Base-by-base conservation (phyloP, 1,140 invertebrate genomes). In the Augochlora pura region DNA sequence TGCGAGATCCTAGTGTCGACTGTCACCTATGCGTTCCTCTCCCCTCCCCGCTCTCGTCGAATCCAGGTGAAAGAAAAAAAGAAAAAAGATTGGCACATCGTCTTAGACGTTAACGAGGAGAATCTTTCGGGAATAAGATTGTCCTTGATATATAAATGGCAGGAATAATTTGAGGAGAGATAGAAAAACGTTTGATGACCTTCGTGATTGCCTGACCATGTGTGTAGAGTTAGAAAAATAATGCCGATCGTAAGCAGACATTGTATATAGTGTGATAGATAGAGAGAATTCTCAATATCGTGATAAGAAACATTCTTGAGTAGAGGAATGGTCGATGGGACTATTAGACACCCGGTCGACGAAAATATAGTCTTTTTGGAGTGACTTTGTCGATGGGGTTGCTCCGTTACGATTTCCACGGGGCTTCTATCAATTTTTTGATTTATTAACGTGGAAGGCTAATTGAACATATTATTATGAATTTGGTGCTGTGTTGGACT, bases 51-150 rank as follows among this genome's bases (percentile, higher is more conserved):
- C n/a, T n/a, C n/a, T n/a, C n/a, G n/a, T n/a, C n/a, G n/a, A n/a
- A n/a, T n/a, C n/a, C n/a, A n/a, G n/a, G n/a, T n/a, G n/a, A n/a
- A n/a, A n/a, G n/a, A n/a, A n/a, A n/a, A n/a, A n/a, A n/a, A n/a
- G n/a, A 66, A 54, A 66, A 63, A 14, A 57, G 57, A 54, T 75
- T 75, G 72, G 63, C 63, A 75, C 49, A 54, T 75, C 18, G 16
- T 65, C 54, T 57, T 32, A 70, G 38, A 23, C 1, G 21, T 52
- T 38, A 42, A 66, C 14, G 10, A 57, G 14, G 18, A 66, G 21
- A 39, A 27, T 14, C 3, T 59, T n/a, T 59, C 0, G 2, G 18
- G 14, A 68, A 68, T 27, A 18, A n/a, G 52, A 76, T 60, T 60
- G 25, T 77, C 65, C n/a, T 49, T 49, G 10, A 42, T 27, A 25